These are phyloP conservation scores for Gymnosoma rotundatum DNA, from an alignment of 2,888 invertebrate species.

Conservation along the genomic window DNA sequence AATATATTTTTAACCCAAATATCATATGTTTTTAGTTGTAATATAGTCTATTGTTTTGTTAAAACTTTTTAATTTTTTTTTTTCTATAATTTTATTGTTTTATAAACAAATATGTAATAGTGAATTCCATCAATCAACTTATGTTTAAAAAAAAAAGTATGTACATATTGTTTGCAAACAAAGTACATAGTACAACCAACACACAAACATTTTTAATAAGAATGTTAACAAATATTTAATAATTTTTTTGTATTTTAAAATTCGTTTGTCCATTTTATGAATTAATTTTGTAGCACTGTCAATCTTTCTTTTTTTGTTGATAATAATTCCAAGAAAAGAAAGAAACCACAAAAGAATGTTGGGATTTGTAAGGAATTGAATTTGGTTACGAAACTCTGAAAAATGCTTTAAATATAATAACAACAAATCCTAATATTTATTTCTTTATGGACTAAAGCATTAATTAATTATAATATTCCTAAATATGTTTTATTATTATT, in stretches of 20 bases:
- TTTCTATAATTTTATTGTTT: constrained; percentile 24
- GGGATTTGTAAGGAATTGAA: constrained; percentile 44
- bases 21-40: constrained; percentile 32
- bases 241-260: background rate
- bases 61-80: constrained; percentile 19
- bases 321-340: background rate
- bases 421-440: constrained; percentile 38
- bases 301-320: constrained; percentile 3
- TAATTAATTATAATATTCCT: constrained; percentile 23
- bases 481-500: constrained; percentile 16
- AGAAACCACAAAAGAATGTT: constrained; percentile 20
- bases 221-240: background rate
- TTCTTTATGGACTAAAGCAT: constrained; percentile 6
- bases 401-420: background rate
- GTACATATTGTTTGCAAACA: too few relatives aligned
- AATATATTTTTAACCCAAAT: constrained; percentile 19
- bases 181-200: too few relatives aligned
- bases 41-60: constrained; percentile 24
- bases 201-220: too few relatives aligned
- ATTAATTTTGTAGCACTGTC: constrained; percentile 16
- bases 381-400: constrained; percentile 4
- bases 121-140: constrained; percentile 17
- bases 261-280: constrained; percentile 9
- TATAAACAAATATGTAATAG: constrained; percentile 16
- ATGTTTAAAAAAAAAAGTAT: too few relatives aligned